phyloP scores from a whole-genome alignment of 2,113 vertebrate genomes.

The Merops nubicus region DNA sequence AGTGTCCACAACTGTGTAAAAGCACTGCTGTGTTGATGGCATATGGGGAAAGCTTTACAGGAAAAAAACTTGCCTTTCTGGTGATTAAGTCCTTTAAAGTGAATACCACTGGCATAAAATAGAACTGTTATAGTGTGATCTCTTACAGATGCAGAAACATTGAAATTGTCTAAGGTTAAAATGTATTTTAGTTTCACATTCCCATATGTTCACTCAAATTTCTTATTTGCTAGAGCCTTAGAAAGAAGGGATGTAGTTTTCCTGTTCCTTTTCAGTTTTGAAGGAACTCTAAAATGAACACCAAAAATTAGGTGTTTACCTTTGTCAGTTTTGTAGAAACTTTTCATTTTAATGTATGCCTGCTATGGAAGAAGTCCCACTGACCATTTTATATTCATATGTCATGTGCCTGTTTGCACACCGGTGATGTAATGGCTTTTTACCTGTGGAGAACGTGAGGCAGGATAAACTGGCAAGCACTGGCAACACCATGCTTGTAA shows the following conservation, averaged over 20 bases:
- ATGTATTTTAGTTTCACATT: background rate
- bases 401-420: background rate
- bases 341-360: background rate
- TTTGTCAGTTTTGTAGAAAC: background rate
- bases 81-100: background rate
- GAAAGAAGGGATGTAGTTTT: background rate
- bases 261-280: background rate
- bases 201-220: background rate
- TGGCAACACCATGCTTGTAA: background rate
- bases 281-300: background rate
- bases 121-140: background rate
- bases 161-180: background rate
- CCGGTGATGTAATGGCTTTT: background rate
- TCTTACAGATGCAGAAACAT: background rate
- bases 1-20: background rate
- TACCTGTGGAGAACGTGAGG: background rate
- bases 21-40: background rate
- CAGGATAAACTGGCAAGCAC: background rate
- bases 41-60: background rate
- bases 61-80: background rate
- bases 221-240: background rate
- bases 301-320: background rate
- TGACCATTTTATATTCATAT: background rate
- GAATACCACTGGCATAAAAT: background rate
- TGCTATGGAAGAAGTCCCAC: background rate